Evolutionary conservation across 2,888 invertebrate genomes (phyloP).

Genomic region (Chaetogeoica ovagalla): DNA sequence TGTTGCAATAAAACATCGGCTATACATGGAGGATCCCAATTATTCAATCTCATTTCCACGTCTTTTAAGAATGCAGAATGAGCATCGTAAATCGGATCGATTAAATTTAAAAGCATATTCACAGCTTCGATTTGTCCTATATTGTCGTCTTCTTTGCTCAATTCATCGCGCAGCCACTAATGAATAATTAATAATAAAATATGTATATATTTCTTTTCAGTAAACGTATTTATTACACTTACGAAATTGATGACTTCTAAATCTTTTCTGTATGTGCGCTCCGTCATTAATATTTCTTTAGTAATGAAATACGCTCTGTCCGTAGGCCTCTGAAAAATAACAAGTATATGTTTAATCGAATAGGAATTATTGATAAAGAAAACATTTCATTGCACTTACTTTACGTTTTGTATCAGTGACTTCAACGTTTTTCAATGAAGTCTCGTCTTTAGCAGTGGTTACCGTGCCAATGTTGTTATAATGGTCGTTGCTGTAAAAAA

Average conservation of each 20-base stretch:
- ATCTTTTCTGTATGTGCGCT: conserved; percentile 92
- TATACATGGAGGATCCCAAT: conserved; percentile 67
- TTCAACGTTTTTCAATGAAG: conserved; percentile 26
- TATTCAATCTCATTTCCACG: conserved; percentile 73
- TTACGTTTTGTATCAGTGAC: conserved; percentile 53
- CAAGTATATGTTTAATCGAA: not conserved
- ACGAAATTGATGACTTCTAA: conserved; percentile 88
- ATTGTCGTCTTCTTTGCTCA: conserved; percentile 65
- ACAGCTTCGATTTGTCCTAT: conserved; percentile 67
- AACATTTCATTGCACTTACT: conserved; percentile 18
- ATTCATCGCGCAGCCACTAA: conserved; percentile 76
- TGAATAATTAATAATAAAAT: conserved; percentile 54
- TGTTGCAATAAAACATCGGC: conserved; percentile 69
- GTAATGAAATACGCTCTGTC: conserved; percentile 81
- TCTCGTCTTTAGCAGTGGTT: conserved; percentile 10
- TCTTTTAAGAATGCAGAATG: conserved; percentile 80
- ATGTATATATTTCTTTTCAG: not conserved
- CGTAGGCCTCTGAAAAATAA: conserved; percentile 59
- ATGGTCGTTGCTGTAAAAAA: conserved; percentile 23
- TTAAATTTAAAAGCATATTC: conserved; percentile 65
- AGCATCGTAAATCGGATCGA: conserved; percentile 78
- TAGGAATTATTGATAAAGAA: not conserved
- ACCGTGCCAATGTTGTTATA: conserved; percentile 27
- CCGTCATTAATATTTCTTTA: conserved; percentile 93
- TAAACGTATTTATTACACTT: conserved; percentile 59